Evolutionary conservation across 2,797 vertebrate species (phyloP), one percentile per base, ranked within the genome.

Genomic region (Sebastes hubbsi): DNA sequence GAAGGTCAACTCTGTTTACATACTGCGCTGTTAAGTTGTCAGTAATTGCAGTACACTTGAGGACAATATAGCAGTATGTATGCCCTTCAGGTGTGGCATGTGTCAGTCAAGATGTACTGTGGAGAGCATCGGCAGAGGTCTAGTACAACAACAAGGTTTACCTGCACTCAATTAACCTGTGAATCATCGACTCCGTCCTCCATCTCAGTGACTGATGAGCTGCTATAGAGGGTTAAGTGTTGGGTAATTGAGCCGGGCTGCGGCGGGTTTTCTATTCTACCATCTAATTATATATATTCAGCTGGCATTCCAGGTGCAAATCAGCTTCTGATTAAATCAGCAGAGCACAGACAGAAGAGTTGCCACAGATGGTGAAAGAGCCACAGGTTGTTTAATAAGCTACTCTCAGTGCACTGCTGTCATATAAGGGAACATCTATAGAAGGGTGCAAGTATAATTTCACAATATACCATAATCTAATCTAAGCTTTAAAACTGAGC

Each of bases 1-100:
- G 56, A 82, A 77, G 87, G 84, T 88, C 84, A 78, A 6, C 42
- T 49, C 30, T 49, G 46, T 78, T 75, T 77, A 80, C 66, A 63
- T 46, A 63, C 38, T 20, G 22, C 12, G 5, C 49, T 42, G 38
- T 77, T 70, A 32, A 22, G 27, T 24, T 49, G 70, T 54, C 58
- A 75, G 18, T 56, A 1, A 55, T 58, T 30, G 6, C 62, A 46
- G 38, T 22, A 30, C 70, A 75, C 71, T 56, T 7, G 14, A 67
- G 56, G 62, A 34, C 49, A 32, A 9, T 14, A 29, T 5, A 52
- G 29, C 16, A 1, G 14, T 18, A 59, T 6, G n/a, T 8, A 1
- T 13, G 25, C 8, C 59, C 76, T 54, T 2, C 34, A 65, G 46
- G 36, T 20, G 24, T 18, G 42, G 52, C 77, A 67, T 38, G 69